These are phyloP conservation scores for Dasysyrphus tricinctus DNA, from an alignment of 2,888 invertebrate species.

Conservation along the genomic window DNA sequence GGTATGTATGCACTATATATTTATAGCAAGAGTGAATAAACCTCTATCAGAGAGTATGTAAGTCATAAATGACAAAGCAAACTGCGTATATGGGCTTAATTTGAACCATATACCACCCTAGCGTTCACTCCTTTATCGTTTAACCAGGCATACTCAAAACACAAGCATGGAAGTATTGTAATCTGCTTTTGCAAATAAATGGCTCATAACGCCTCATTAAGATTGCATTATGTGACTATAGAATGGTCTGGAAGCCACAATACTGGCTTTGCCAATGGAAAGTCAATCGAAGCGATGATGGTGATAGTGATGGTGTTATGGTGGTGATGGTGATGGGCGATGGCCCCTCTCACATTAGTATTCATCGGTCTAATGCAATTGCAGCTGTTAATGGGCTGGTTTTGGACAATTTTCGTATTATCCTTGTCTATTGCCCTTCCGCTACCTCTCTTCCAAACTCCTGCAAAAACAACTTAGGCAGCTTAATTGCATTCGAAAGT, in stretches of 20 bases:
- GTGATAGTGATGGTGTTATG: neutral
- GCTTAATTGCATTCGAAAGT: constrained; percentile 71
- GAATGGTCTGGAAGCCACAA: constrained; percentile 47
- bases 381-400: constrained; percentile 53
- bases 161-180: constrained; percentile 31
- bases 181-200: constrained; percentile 74
- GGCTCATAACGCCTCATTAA: constrained; percentile 75
- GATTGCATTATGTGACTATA: constrained; percentile 66
- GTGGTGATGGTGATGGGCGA: constrained; percentile 39
- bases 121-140: neutral
- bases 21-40: neutral
- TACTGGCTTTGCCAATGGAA: constrained; percentile 30
- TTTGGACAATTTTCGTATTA: constrained; percentile 66
- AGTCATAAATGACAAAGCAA: constrained; percentile 68
- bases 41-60: constrained; percentile 45
- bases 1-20: too few relatives aligned
- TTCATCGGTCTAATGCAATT: constrained; percentile 64
- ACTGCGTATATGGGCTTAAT: constrained; percentile 40
- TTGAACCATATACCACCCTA: constrained; percentile 7
- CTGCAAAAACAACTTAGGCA: constrained; percentile 51
- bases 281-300: constrained; percentile 70
- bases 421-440: constrained; percentile 41
- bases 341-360: constrained; percentile 21
- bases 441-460: neutral
- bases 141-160: constrained; percentile 11